These are phyloP conservation scores for Boloria selene DNA, from an alignment of 2,888 invertebrate species.

Conservation along the genomic window DNA sequence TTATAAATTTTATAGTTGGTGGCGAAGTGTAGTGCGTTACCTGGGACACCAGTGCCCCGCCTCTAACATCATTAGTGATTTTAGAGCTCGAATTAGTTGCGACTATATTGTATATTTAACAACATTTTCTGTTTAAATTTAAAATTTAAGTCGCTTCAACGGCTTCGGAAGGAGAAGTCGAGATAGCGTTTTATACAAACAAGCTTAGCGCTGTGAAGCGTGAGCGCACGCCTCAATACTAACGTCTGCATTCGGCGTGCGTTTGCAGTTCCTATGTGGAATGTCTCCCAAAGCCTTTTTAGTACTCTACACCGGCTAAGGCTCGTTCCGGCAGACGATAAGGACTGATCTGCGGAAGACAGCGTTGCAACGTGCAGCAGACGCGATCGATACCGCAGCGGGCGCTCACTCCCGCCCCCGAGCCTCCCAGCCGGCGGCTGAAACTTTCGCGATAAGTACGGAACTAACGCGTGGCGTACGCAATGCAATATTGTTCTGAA, in stretches of 20 bases:
- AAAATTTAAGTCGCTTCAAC: conserved; percentile 26
- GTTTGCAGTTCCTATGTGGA: conserved; percentile 52
- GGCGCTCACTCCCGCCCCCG: conserved; percentile 47
- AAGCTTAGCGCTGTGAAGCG: conserved; percentile 59
- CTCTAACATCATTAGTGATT: conserved; percentile 38
- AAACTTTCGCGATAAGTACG: conserved; percentile 82
- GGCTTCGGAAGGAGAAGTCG: conserved; percentile 41
- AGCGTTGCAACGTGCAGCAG: conserved; percentile 77
- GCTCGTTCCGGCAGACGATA: conserved; percentile 74
- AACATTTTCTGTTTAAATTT: conserved; percentile 26
- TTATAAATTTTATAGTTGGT: conserved; percentile 75
- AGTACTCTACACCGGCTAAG: conserved; percentile 55
- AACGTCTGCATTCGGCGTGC: conserved; percentile 55
- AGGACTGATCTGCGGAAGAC: conserved; percentile 81
- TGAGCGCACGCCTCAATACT: conserved; percentile 56
- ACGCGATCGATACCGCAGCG: conserved; percentile 79
- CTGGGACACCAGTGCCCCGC: conserved; percentile 36
- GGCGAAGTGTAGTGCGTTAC: conserved; percentile 43
- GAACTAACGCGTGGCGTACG: conserved; percentile 81
- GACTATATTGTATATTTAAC: conserved; percentile 16
- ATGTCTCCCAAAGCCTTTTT: conserved; percentile 68
- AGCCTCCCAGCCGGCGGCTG: conserved; percentile 55
- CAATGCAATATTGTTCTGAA: conserved; percentile 81
- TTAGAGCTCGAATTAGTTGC: conserved; percentile 27
- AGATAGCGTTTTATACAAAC: conserved; percentile 62